Base-by-base conservation (phyloP, 2,888 invertebrate genomes). In the Sarcophaga variegata region DNA sequence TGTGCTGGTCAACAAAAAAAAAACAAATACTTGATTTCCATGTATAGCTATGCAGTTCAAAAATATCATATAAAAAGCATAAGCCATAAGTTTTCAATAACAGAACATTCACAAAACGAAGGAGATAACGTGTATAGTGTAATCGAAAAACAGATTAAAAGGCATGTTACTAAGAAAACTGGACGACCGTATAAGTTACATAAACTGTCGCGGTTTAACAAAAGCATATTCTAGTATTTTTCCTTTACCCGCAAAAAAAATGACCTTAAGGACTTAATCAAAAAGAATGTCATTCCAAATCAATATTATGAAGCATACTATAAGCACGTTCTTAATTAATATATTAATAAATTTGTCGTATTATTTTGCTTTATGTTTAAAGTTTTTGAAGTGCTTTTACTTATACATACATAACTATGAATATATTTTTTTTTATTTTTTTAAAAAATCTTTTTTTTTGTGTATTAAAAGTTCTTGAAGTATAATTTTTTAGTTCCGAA, bases 91-190 rank as follows among this genome's bases (percentile, higher is more conserved):
- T 91, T 90, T 87, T 74, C 91, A 20, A 90, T 92, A 17, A 67
- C 90, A 91, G 69, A 79, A 67, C 92, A 92, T 75, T 90, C 90
- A 6, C 91, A 92, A 88, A 92, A 92, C 80, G 91, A 91, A 85
- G 91, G 89, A n/a, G 91, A 91, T 77, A 91, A 89, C 83, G 89
- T 90, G 8, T 90, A 92, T 77, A 90, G 90, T 70, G 88, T 91
- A 25, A 92, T 90, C 63, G 91, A 91, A 83, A 90, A 88, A 76
- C 89, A 91, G 86, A 83, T 91, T 27, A 90, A 89, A 78, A 90
- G 89, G 83, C 89, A 90, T 69, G 75, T 91, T 69, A 90, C 88
- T 27, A 89, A 89, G 81, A 88, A 87, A 67, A 89, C 81, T 79
- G 87, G 88, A 62, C 81, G 62, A 54, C 87, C 87, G 49, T 88